Conservation (phyloP, 2,888 invertebrate genomes). For the Crossocerus cetratus region DNA sequence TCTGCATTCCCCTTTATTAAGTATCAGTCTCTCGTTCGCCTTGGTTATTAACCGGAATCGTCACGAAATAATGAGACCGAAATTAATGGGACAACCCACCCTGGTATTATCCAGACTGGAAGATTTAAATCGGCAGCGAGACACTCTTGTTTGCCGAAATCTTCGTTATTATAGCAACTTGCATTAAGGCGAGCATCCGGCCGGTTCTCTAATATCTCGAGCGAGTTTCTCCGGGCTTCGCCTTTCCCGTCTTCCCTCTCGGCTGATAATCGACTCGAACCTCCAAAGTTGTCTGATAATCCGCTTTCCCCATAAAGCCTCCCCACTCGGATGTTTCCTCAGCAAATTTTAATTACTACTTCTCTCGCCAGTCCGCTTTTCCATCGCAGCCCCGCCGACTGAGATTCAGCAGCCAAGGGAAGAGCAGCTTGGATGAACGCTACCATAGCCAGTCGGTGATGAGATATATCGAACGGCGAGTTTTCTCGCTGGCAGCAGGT, state of each 20-base stretch:
- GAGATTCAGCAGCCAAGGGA: background rate
- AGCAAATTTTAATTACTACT: background rate
- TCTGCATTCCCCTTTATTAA: slow-evolving; percentile 44
- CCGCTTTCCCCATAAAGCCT: background rate
- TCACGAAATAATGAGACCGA: background rate
- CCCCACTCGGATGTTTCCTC: background rate
- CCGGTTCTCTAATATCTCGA: too few species aligned
- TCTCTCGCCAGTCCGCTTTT: background rate
- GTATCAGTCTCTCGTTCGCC: slow-evolving; percentile 29
- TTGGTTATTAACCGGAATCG: slow-evolving; percentile 28
- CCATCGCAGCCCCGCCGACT: background rate
- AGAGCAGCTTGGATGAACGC: too few species aligned
- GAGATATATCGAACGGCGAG: background rate
- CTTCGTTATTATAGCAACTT: too few species aligned
- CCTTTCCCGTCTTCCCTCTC: background rate
- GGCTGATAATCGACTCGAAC: background rate
- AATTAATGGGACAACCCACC: too few species aligned
- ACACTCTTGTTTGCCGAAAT: too few species aligned
- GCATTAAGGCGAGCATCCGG: too few species aligned
- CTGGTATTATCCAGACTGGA: too few species aligned
- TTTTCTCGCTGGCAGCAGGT: background rate
- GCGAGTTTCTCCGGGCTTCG: too few species aligned
- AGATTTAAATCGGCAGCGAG: too few species aligned
- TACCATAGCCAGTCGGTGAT: too few species aligned
- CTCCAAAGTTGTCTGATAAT: background rate